A percentile compares a stretch with the other conserved stretches of the same genome.
Evolutionary conservation across 2,888 invertebrate species (phyloP).

Genomic region (Tridacna crocea): DNA sequence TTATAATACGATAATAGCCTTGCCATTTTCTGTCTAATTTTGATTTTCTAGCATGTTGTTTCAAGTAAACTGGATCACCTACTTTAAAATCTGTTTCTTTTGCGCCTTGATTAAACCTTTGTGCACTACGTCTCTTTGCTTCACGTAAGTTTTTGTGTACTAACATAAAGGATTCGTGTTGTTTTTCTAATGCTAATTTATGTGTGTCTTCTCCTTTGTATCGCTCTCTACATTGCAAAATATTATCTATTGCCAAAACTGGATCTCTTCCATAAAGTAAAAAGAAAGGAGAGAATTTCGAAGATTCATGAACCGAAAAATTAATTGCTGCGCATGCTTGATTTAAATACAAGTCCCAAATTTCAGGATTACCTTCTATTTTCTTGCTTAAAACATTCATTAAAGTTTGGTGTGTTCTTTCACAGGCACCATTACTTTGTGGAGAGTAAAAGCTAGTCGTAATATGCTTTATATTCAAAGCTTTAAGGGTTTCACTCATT

Average conservation of each 20-base stretch:
- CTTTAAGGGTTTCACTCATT: conserved; percentile 40
- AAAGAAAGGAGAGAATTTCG: conserved; percentile 38
- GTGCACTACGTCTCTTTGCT: conserved; percentile 30
- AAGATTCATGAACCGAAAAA: conserved; percentile 41
- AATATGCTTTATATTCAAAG: conserved; percentile 46
- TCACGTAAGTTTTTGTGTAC: conserved; percentile 39
- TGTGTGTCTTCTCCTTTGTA: conserved; percentile 42
- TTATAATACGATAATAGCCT: conserved; percentile 32
- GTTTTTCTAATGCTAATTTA: conserved; percentile 44
- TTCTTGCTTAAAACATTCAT: conserved; percentile 30
- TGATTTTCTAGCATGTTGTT: conserved; percentile 29
- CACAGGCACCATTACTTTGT: conserved; percentile 16
- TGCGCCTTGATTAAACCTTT: conserved; percentile 35
- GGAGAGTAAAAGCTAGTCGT: conserved; percentile 25
- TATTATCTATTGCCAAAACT: conserved; percentile 40
- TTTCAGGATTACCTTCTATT: conserved; percentile 29
- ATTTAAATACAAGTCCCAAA: conserved; percentile 48
- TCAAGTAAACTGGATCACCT: conserved; percentile 44
- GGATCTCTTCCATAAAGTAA: conserved; percentile 42
- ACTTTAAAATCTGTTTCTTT: no score
- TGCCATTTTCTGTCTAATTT: conserved; percentile 40
- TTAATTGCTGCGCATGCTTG: conserved; percentile 43
- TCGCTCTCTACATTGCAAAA: conserved; percentile 34
- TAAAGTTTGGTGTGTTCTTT: conserved; percentile 22
- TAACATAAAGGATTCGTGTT: conserved; percentile 45